Percentiles rank a stretch among this genome's conserved stretches.
Evolutionary conservation across 2,888 invertebrate species (phyloP).

Genomic region (Synergus laeviventris): DNA sequence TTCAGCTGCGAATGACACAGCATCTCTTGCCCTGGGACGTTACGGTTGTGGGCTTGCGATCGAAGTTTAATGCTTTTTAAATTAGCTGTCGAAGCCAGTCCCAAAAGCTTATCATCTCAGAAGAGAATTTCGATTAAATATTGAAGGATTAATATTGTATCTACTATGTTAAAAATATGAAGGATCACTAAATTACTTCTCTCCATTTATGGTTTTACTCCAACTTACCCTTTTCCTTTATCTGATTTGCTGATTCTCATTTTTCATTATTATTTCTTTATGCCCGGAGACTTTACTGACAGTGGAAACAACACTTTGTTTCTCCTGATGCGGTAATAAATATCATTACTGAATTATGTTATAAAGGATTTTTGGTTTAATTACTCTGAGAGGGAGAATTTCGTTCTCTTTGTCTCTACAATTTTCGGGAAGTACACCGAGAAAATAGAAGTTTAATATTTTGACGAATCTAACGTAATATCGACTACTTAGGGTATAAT

Average conservation of each 20-base stretch:
- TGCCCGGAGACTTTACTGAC: too few relatives aligned
- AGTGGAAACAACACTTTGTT: too few relatives aligned
- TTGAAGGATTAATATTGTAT: conserved; percentile 3
- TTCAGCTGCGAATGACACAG: conserved; percentile 32
- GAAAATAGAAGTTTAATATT: not conserved
- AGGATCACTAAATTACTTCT: not conserved
- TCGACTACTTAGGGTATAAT: not conserved
- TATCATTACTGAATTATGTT: not conserved
- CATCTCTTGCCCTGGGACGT: not conserved
- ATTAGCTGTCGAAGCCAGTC: conserved; percentile 36
- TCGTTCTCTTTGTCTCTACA: not conserved
- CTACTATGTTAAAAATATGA: conserved; percentile 9
- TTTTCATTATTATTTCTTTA: too few relatives aligned
- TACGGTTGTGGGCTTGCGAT: conserved; percentile 12
- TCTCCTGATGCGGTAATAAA: not conserved
- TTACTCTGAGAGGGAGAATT: not conserved
- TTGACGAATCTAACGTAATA: not conserved
- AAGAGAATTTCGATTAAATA: conserved; percentile 24
- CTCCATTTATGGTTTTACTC: not conserved
- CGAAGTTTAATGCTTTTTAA: conserved; percentile 37
- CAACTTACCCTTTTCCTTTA: not conserved
- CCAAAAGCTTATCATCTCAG: conserved; percentile 26
- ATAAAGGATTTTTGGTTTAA: not conserved
- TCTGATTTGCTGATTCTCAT: too few relatives aligned
- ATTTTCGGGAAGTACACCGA: not conserved